phyloP scores from a whole-genome alignment of 2,797 vertebrate species.

The Nyctibius grandis region DNA sequence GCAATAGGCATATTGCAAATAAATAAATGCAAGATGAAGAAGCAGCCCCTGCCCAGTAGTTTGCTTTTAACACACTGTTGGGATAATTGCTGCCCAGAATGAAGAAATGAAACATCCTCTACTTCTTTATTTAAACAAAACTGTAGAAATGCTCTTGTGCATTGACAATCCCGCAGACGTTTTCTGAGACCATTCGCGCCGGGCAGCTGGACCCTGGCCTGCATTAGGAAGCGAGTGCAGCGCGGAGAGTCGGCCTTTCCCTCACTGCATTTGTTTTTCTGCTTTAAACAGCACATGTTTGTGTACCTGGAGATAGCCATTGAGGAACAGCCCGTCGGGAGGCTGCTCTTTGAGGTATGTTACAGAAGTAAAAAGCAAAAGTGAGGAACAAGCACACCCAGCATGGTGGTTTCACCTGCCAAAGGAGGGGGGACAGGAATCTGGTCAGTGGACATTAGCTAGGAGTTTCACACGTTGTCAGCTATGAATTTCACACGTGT shows the following conservation, averaged over 20 bases:
- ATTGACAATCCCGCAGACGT: accelerated
- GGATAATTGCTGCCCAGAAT: background rate
- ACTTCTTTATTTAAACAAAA: background rate
- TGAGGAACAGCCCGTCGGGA: constrained; percentile 72
- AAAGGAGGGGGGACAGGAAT: background rate
- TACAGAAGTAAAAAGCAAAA: background rate
- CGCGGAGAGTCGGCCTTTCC: background rate
- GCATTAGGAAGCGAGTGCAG: background rate
- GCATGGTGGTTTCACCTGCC: accelerated
- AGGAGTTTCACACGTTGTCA: background rate
- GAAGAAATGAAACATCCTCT: background rate
- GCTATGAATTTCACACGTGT: background rate
- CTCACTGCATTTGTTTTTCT: background rate
- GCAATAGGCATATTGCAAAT: background rate
- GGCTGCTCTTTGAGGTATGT: constrained; percentile 87
- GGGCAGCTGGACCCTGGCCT: background rate
- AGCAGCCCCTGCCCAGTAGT: background rate
- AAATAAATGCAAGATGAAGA: background rate
- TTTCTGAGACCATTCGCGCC: background rate
- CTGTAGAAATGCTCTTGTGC: background rate
- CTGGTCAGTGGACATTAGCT: background rate
- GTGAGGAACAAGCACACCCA: background rate
- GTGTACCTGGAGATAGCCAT: constrained; percentile 86
- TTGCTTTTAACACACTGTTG: background rate
- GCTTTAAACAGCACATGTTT: constrained; percentile 81